Conservation (phyloP, 2,113 vertebrate genomes). For the Gavialis gangeticus region DNA sequence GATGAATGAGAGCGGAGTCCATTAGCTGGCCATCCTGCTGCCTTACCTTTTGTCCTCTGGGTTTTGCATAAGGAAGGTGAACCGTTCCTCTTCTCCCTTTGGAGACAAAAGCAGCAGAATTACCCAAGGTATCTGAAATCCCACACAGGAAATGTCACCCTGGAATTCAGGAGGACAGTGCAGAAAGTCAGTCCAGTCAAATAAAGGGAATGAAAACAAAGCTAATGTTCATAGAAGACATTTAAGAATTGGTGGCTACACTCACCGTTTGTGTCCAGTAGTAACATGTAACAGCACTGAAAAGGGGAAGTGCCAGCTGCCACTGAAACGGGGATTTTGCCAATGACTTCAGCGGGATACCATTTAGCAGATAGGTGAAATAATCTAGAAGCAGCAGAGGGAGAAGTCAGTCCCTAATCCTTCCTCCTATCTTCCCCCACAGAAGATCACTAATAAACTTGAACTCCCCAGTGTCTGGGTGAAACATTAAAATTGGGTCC, state of each 20-base stretch:
- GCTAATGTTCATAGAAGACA: too few relatives aligned
- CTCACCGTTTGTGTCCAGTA: not conserved
- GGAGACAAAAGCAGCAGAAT: not conserved
- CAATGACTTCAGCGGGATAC: not conserved
- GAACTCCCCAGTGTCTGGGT: not conserved
- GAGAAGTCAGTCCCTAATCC: not conserved
- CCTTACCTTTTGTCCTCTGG: not conserved
- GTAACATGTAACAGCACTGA: not conserved
- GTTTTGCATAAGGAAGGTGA: not conserved
- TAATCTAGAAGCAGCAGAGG: not conserved
- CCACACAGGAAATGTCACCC: not conserved
- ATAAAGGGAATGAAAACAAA: not conserved
- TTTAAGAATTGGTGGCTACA: not conserved
- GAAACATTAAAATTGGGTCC: not conserved
- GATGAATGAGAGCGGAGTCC: not conserved
- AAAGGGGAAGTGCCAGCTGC: not conserved
- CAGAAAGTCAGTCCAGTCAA: not conserved
- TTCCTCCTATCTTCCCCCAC: not conserved
- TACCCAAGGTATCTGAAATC: not conserved
- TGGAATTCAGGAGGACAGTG: not conserved
- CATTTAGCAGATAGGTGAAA: too few relatives aligned
- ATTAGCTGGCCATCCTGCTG: not conserved
- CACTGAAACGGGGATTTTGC: not conserved
- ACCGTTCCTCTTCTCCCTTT: not conserved
- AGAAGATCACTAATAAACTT: not conserved